These are phyloP conservation scores for Orchestes rusci DNA, from an alignment of 2,888 invertebrate genomes.

Conservation along the genomic window DNA sequence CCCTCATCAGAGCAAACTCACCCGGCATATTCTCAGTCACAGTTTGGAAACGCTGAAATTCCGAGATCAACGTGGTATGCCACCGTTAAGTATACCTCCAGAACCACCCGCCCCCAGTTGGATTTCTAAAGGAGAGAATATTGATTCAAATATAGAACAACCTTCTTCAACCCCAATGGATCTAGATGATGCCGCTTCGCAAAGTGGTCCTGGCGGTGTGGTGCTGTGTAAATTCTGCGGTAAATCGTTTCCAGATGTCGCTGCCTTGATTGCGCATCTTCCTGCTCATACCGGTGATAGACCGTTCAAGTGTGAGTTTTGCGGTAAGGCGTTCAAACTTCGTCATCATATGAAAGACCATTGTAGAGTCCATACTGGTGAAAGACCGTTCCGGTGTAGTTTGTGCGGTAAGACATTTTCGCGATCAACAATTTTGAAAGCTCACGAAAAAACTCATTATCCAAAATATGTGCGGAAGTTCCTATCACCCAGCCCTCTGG, in stretches of 20 bases:
- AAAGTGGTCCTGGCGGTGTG: slow-evolving; percentile 52
- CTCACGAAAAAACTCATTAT: slow-evolving; percentile 89
- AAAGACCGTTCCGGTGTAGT: slow-evolving; percentile 81
- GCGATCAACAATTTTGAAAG: slow-evolving; percentile 82
- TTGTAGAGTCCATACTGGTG: slow-evolving; percentile 87
- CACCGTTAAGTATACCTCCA: slow-evolving; percentile 45
- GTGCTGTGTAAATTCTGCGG: slow-evolving; percentile 90
- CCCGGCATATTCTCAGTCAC: slow-evolving; percentile 82
- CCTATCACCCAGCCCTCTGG: slow-evolving; percentile 77
- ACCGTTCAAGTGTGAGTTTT: slow-evolving; percentile 90
- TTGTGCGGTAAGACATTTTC: slow-evolving; percentile 88
- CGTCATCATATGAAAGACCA: slow-evolving; percentile 93
- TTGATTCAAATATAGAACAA: too few species aligned
- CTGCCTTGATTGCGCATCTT: slow-evolving; percentile 78
- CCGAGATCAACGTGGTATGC: slow-evolving; percentile 57
- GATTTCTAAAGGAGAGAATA: too few species aligned
- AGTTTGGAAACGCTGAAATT: slow-evolving; percentile 83
- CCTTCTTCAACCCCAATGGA: slow-evolving; percentile 52
- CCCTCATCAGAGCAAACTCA: slow-evolving; percentile 85
- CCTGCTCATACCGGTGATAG: slow-evolving; percentile 86
- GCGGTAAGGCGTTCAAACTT: slow-evolving; percentile 88
- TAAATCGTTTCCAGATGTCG: slow-evolving; percentile 86
- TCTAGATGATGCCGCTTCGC: slow-evolving; percentile 55
- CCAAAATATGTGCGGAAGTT: slow-evolving; percentile 87
- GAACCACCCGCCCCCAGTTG: slow-evolving; percentile 47